Percentiles rank a stretch among this genome's conserved stretches.
Evolutionary conservation across 1,140 invertebrate genomes (phyloP).

Genomic region (Drosophila bipectinata): DNA sequence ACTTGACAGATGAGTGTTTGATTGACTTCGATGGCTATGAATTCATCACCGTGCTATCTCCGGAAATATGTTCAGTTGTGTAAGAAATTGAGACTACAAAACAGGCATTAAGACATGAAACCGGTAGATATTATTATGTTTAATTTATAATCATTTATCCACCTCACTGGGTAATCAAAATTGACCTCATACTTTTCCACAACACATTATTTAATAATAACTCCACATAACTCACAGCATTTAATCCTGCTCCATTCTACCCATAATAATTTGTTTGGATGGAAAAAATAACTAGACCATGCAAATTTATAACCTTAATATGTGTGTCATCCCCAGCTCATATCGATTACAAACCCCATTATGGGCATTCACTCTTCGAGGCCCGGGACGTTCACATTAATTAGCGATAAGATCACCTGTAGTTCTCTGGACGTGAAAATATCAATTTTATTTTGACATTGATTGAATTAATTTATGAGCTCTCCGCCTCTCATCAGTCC

Average conservation of each 20-base stretch:
- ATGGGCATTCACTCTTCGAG: constrained; percentile 13
- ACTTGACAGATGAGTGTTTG: constrained; percentile 77
- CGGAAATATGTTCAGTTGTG: background rate
- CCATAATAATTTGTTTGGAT: background rate
- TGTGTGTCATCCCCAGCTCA: constrained; percentile 42
- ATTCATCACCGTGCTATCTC: constrained; percentile 33
- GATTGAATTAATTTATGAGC: constrained; percentile 74
- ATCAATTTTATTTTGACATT: constrained; percentile 69
- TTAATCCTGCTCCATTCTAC: constrained; percentile 11
- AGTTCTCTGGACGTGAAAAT: constrained; percentile 46
- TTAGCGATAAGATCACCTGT: constrained; percentile 69
- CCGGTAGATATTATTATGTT: background rate
- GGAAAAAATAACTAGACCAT: constrained; percentile 38
- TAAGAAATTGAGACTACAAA: background rate
- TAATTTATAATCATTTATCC: background rate
- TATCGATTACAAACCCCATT: constrained; percentile 31
- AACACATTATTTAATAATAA: constrained; percentile 18
- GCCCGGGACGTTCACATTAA: constrained; percentile 51
- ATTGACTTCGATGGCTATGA: constrained; percentile 67
- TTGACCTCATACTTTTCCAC: background rate
- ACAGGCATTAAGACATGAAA: background rate
- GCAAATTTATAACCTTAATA: constrained; percentile 57
- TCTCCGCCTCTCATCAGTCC: constrained; percentile 4
- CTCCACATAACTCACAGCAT: constrained; percentile 12
- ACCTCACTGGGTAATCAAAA: background rate